Base-by-base conservation (phyloP, 2,797 vertebrate species). In the Echiichthys vipera region DNA sequence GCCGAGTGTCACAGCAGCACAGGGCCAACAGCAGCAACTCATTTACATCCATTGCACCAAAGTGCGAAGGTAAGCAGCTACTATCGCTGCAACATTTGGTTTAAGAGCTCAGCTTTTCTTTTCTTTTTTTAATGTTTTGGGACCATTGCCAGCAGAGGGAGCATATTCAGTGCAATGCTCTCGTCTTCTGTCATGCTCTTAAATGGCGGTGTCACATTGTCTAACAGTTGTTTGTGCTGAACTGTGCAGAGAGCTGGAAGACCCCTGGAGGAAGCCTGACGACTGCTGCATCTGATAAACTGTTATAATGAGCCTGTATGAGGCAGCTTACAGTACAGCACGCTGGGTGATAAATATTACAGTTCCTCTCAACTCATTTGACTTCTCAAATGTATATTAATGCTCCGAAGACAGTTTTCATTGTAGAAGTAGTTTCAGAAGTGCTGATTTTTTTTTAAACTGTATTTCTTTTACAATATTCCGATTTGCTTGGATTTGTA, bases 51-150 rank as follows among this genome's bases (percentile, higher is more conserved):
- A 81, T 34, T 88, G 79, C 73, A 83, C 51, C 79, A 77, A 77
- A 90, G 79, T 80, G 90, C 81, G 53, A 88, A 90, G 87, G 85
- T 91, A 90, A 83, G 87, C 87, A 92, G 78, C 84, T 65, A 53
- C 74, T 64, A 71, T 72, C 24, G 36, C 75, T 75, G 77, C 75
- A 72, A 74, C 75, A 54, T 84, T 81, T 81, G 61, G 69, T 77
- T 79, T 40, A 25, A 71, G 67, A 72, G 66, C 67, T 85, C 50
- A 49, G 53, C 61, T 65, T 71, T 67, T 78, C 47, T 61, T 64
- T 58, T 40, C n/a, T 77, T 78, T 79, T 64, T 43, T 34, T 25
- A 5, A 50, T 65, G 43, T 65, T 57, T 39, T 1, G 10, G 58
- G 53, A 50, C 22, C 40, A 63, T 63, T 57, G 75, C 77, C 77